A percentile compares a stretch with the other conserved stretches of the same genome.
phyloP scores from a whole-genome alignment of 2,888 invertebrate species.

The Drosophila barbarae region DNA sequence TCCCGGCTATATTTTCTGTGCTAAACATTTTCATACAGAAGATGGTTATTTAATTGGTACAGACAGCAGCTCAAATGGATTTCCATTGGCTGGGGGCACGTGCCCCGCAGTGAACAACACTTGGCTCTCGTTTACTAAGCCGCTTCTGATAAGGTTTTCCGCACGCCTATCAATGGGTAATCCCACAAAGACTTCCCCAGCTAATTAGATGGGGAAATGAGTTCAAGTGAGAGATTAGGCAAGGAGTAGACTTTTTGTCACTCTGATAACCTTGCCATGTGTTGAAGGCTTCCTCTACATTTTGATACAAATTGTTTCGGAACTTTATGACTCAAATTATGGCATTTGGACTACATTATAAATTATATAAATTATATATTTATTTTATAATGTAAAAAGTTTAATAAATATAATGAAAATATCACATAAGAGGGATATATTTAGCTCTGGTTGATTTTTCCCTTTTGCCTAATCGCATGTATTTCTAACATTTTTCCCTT shows the following conservation, averaged over 20 bases:
- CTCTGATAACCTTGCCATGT: constrained; percentile 7
- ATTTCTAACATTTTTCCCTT: not conserved
- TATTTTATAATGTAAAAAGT: constrained; percentile 1
- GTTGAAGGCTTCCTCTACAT: too few relatives aligned
- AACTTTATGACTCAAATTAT: constrained; percentile 5
- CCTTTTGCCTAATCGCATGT: not conserved
- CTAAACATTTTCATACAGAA: constrained; percentile 9
- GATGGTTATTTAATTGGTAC: constrained; percentile 36
- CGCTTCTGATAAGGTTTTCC: constrained; percentile 27
- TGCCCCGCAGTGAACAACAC: not conserved
- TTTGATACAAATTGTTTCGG: not conserved
- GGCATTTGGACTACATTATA: not conserved
- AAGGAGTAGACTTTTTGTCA: constrained; percentile 6
- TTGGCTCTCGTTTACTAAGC: constrained; percentile 1
- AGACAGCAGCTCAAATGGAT: constrained; percentile 25
- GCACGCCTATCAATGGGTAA: constrained; percentile 29
- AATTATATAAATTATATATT: too few relatives aligned
- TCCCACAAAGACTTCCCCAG: constrained; percentile 15
- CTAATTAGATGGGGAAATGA: constrained; percentile 16
- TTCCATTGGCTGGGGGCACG: constrained; percentile 20
- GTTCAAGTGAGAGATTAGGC: constrained; percentile 5
- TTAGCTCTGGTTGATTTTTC: not conserved
- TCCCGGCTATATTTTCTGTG: not conserved
- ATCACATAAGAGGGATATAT: too few relatives aligned
- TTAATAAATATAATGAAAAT: not conserved